phyloP scores from a whole-genome alignment of 1,140 invertebrate species.

The Dolichoris vasculosae region DNA sequence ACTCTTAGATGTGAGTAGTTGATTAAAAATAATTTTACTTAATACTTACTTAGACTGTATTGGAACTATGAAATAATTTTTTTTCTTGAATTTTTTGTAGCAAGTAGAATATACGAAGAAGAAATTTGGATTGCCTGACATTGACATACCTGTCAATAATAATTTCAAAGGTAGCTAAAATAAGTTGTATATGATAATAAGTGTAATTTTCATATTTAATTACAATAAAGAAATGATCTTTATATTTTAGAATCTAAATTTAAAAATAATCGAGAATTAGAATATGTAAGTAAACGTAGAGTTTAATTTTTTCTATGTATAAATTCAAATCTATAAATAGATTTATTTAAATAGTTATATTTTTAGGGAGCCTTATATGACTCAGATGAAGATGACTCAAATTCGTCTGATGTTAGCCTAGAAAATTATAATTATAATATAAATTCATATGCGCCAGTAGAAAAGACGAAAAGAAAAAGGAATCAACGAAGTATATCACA shows the following conservation, averaged over 20 bases:
- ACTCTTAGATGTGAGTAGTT: neutral
- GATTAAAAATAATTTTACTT: neutral
- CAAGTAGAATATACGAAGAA: too few relatives aligned
- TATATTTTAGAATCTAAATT: neutral
- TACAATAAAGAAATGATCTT: neutral
- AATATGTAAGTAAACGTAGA: neutral
- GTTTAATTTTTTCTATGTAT: neutral
- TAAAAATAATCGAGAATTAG: neutral
- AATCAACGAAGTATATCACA: neutral
- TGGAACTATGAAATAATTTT: too few relatives aligned
- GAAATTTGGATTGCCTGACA: too few relatives aligned
- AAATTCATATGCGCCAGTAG: neutral
- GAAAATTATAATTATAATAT: slow-evolving; percentile 15
- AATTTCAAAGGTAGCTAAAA: too few relatives aligned
- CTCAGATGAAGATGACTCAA: neutral
- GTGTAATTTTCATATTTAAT: too few relatives aligned
- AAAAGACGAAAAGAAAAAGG: neutral
- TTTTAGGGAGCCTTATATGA: neutral
- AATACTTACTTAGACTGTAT: neutral
- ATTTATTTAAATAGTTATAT: neutral
- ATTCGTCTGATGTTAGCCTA: neutral
- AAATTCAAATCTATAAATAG: neutral
- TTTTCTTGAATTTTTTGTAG: too few relatives aligned
- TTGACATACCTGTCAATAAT: too few relatives aligned
- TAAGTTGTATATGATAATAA: too few relatives aligned